Evolutionary conservation across 2,888 invertebrate species (phyloP), one percentile per base, ranked within the genome.

Genomic region (Elegia similella): DNA sequence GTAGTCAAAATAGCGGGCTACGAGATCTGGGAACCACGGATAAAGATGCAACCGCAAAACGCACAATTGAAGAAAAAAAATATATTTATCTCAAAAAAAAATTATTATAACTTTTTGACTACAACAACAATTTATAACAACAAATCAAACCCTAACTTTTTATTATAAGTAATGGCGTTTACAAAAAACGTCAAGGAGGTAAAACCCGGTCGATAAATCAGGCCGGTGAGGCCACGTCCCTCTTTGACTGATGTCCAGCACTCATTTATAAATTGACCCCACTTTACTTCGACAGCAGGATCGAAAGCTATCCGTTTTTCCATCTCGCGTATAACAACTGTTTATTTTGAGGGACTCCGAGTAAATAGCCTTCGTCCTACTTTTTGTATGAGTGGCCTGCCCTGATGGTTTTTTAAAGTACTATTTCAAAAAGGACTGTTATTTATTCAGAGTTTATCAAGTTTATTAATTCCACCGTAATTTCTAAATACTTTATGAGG

Each of bases 241-340:
- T 59, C 60, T 54, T 76, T 85, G 83, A 88, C 76, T 81, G 86
- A 88, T 86, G 82, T 71, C 72, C 74, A 63, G 68, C 74, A 75
- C 84, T 84, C 81, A 84, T 84, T 86, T 86, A 86, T 86, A 85
- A 80, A 86, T 84, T 85, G 86, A 86, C 84, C 85, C 78, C 78
- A 82, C 80, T 81, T 76, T 73, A 64, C 70, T 67, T 65, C 67
- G 66, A 65, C 66, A 69, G 62, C 73, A 75, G 71, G 72, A 77
- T 75, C 70, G 72, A 70, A 61, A 63, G 62, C 65, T 66, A 69
- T 69, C 67, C 59, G 52, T 66, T 64, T 38, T 56, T 63, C 62
- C 57, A 61, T 48, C 46, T 23, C 38, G 42, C 50, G 17, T 38
- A 50, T 50, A 50, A 50, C 47, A 46, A 50, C 34, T 34, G 50